These are phyloP conservation scores for Scomberomorus guttatus DNA, from an alignment of 2,797 vertebrate species.

Conservation along the genomic window DNA sequence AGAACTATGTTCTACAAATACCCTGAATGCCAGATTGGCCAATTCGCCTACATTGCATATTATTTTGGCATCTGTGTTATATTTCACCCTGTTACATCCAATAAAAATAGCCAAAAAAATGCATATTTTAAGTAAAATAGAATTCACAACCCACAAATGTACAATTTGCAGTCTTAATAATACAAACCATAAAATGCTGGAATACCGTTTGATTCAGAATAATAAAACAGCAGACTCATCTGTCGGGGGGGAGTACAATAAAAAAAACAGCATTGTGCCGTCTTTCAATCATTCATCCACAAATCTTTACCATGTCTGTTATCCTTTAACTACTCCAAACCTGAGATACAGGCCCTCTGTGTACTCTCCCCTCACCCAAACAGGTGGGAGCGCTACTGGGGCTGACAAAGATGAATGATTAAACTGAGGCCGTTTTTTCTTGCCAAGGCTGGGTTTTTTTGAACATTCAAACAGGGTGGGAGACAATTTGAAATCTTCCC, in stretches of 20 bases:
- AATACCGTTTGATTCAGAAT: not conserved
- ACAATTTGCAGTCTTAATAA: not conserved
- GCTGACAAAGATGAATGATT: conserved; percentile 78
- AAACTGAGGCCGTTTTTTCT: conserved; percentile 60
- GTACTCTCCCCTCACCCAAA: conserved; percentile 72
- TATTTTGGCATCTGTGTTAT: not conserved
- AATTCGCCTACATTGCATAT: too few relatives aligned
- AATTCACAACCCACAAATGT: too few relatives aligned
- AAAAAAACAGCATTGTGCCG: not conserved
- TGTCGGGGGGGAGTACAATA: not conserved
- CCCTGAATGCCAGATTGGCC: too few relatives aligned
- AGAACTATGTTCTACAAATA: too few relatives aligned
- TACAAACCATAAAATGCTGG: not conserved
- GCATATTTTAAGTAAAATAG: not conserved
- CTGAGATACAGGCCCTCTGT: conserved; percentile 63
- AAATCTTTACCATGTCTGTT: conserved; percentile 66
- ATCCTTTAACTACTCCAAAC: conserved; percentile 79
- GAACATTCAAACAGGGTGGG: conserved; percentile 45
- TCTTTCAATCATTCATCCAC: conserved; percentile 67
- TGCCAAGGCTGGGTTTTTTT: conserved; percentile 59
- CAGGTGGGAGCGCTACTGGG: conserved; percentile 62
- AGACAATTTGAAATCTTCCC: conserved; percentile 52
- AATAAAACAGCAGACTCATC: not conserved
- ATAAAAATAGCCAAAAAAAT: not conserved
- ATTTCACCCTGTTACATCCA: not conserved